Percentiles rank a stretch among this genome's conserved stretches.
These are phyloP conservation scores for Chrysocyon brachyurus DNA, from an alignment of 2,797 vertebrate genomes.

Conservation along the genomic window DNA sequence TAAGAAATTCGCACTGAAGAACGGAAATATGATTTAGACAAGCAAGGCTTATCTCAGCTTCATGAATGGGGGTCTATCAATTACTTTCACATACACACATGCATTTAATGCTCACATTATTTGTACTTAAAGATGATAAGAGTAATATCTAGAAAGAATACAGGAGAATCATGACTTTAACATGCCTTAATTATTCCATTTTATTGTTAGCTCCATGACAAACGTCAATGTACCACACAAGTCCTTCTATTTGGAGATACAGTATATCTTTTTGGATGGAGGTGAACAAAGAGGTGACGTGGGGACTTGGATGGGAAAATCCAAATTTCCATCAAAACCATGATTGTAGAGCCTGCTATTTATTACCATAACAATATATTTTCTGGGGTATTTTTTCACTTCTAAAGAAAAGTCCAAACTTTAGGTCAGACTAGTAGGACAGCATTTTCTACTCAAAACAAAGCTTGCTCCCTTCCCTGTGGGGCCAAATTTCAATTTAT, in stretches of 20 bases:
- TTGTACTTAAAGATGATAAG: background rate
- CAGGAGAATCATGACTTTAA: background rate
- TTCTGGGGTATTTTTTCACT: conserved; percentile 61
- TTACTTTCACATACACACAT: background rate
- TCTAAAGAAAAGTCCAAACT: conserved; percentile 50
- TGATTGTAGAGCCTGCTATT: conserved; percentile 15
- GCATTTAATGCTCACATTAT: background rate
- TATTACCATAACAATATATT: conserved; percentile 64
- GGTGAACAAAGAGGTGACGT: background rate
- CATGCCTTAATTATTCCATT: background rate
- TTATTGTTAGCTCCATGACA: background rate
- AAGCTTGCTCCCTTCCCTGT: conserved; percentile 48
- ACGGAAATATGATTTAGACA: conserved; percentile 11
- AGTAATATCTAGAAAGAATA: background rate
- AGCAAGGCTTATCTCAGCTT: conserved; percentile 52
- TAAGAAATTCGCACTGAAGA: conserved; percentile 25
- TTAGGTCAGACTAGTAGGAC: conserved; percentile 68
- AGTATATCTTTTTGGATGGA: background rate
- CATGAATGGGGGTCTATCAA: background rate
- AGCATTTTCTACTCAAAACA: conserved; percentile 73
- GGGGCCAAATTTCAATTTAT: conserved; percentile 63
- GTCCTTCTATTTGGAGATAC: background rate
- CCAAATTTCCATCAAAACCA: background rate
- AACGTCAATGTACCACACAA: background rate
- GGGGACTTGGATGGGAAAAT: background rate